Evolutionary conservation across 2,888 invertebrate genomes (phyloP), one percentile per base, ranked within the genome.

Genomic region (Drosophila borealis): DNA sequence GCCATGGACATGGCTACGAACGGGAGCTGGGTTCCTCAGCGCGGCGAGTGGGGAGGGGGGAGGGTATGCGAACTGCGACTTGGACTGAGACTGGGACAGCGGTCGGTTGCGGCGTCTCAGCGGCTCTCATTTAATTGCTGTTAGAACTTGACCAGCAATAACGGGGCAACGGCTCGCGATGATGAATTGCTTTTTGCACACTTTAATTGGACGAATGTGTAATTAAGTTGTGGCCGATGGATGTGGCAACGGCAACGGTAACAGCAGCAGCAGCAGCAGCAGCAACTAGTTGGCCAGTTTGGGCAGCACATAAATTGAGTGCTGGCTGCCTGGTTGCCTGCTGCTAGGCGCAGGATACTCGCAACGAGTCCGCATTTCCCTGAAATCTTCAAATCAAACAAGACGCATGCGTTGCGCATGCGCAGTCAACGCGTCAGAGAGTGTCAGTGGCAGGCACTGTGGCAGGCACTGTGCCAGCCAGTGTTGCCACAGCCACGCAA

Each of bases 341-440:
- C 72, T 66, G 61, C 54, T 48, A 42, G 57, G 53, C 62, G 62
- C 54, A 66, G 72, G 59, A 71, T 57, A 64, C 46, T 39, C 51
- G 68, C 51, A 33, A 55, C 51, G 51, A 49, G 75, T 72, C 78
- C 68, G 61, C 79, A 78, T 84, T 89, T 90, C 90, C 72, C 60
- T 88, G 90, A 91, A 90, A 90, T 90, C 90, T 80, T 77, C 84
- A 89, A 90, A 90, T 90, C 91, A 90, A 90, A 91, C 89, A 91
- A 90, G 88, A 88, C 85, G 69, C 89, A 81, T 89, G 91, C 90
- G 91, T 89, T 89, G 84, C 84, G 85, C 89, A 85, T 89, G 88
- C 84, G 87, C 89, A 77, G 66, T 70, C 68, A 71, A 71, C 68
- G 75, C 74, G 66, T 66, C 74, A 49, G 64, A 29, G 29, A 29